Conservation (phyloP, 2,113 vertebrate species). For the Excalfactoria chinensis region DNA sequence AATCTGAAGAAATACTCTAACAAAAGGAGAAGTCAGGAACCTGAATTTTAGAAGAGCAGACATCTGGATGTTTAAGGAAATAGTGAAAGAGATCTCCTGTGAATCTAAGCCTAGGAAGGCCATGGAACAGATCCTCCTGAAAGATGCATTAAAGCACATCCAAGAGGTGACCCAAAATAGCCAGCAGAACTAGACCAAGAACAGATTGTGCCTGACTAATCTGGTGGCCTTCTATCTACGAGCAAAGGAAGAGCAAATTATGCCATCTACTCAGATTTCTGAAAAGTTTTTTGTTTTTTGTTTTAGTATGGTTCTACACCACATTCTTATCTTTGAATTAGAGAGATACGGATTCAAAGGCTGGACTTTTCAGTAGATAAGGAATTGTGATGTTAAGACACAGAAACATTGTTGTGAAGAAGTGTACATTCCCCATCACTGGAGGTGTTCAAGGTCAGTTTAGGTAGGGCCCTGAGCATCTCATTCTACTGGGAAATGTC, state of each 20-base stretch:
- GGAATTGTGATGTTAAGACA: background rate
- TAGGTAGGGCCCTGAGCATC: no score
- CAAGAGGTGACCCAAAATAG: no score
- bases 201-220: background rate
- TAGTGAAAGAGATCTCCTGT: background rate
- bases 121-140: background rate
- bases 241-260: no score
- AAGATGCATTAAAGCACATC: background rate
- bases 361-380: background rate
- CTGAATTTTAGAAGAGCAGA: background rate
- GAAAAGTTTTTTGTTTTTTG: no score
- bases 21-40: background rate
- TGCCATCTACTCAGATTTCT: no score
- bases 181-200: no score
- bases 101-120: background rate
- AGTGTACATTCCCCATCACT: no score
- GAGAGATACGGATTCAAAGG: background rate
- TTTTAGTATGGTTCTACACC: no score
- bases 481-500: no score
- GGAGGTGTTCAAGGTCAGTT: no score
- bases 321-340: background rate
- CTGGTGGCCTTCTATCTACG: background rate
- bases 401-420: no score
- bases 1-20: background rate
- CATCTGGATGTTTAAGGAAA: background rate